These are phyloP conservation scores for Lutjanus campechanus DNA, from an alignment of 2,797 vertebrate species.

Conservation along the genomic window DNA sequence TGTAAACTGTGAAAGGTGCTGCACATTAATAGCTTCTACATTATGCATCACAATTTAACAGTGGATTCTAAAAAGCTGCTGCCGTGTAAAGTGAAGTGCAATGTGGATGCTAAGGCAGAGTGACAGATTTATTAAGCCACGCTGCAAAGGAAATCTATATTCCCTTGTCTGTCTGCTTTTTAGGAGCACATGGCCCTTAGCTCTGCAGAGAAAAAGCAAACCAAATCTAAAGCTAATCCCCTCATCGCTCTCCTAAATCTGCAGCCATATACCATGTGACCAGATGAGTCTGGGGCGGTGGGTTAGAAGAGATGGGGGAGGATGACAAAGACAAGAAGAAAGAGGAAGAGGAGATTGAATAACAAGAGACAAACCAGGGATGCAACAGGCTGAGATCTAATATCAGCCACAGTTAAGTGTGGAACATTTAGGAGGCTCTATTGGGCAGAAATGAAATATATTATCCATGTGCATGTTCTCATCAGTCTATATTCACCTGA, in stretches of 20 bases:
- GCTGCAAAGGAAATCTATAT: conserved; percentile 69
- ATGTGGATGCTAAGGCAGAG: background rate
- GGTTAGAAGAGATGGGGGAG: background rate
- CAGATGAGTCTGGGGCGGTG: conserved; percentile 17
- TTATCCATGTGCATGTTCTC: too few species aligned
- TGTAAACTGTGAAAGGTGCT: conserved; percentile 6
- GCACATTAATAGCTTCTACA: background rate
- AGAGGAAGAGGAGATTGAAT: background rate
- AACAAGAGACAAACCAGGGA: conserved; percentile 4
- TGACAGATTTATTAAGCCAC: conserved; percentile 49
- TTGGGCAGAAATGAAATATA: too few species aligned
- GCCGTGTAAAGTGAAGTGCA: background rate
- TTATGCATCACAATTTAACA: conserved; percentile 3
- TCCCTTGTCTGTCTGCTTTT: conserved; percentile 59
- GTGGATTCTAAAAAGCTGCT: conserved; percentile 8
- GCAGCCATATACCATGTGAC: conserved; percentile 59
- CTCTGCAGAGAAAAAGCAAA: conserved; percentile 57
- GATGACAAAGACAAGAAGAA: background rate
- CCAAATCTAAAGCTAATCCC: conserved; percentile 76
- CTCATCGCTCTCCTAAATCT: conserved; percentile 67
- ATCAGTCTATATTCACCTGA: too few species aligned
- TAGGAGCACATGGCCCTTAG: conserved; percentile 40
- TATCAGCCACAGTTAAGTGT: background rate
- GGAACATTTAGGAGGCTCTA: too few species aligned
- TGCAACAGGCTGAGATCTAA: background rate